Percentiles rank a stretch among this genome's conserved stretches.
These are phyloP conservation scores for Saxidomus purpurata DNA, from an alignment of 1,140 invertebrate species.

Conservation along the genomic window DNA sequence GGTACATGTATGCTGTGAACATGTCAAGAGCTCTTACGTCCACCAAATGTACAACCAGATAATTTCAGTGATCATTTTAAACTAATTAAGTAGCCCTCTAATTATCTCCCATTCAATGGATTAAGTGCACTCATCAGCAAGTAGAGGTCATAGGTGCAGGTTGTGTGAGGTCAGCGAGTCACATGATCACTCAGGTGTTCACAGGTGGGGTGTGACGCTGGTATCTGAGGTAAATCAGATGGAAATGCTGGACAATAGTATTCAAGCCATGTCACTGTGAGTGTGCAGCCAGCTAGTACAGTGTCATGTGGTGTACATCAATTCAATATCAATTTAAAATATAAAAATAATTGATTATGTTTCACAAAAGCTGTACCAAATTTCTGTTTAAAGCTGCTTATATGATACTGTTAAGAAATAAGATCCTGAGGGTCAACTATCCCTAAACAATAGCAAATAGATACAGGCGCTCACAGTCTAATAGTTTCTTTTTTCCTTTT, in stretches of 20 bases:
- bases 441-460: neutral
- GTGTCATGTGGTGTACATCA: conserved; percentile 30
- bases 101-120: conserved; percentile 34
- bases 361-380: neutral
- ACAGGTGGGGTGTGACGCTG: conserved; percentile 7
- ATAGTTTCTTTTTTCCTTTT: neutral
- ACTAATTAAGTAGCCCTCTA: conserved; percentile 47
- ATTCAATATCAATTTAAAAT: conserved; percentile 42
- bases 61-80: conserved; percentile 28
- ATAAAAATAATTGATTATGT: conserved; percentile 35
- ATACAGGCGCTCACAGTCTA: neutral
- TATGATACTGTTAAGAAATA: neutral
- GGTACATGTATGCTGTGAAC: neutral
- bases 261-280: neutral
- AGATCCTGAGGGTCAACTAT: neutral
- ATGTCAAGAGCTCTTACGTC: conserved; percentile 13
- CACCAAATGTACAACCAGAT: neutral
- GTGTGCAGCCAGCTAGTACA: neutral
- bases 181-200: conserved; percentile 43
- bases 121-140: conserved; percentile 14
- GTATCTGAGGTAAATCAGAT: conserved; percentile 15
- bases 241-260: conserved; percentile 32
- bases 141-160: conserved; percentile 14
- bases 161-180: conserved; percentile 28
- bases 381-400: neutral